Evolutionary conservation across 2,113 vertebrate species (phyloP), one percentile per base, ranked within the genome.

Genomic region (Phylloscopus trochilus): DNA sequence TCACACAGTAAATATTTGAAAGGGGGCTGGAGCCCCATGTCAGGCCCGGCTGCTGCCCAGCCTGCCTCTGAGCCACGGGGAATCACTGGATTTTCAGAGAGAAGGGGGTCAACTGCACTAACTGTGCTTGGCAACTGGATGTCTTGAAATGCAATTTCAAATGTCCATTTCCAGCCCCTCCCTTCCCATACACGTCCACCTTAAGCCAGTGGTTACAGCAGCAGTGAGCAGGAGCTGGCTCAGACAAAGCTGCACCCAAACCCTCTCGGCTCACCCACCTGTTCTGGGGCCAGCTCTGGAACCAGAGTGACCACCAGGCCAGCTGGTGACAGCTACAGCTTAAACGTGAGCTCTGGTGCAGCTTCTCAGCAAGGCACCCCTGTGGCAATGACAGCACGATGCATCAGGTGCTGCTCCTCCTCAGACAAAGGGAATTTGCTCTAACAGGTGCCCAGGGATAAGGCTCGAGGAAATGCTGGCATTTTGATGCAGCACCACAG

Each of bases 101-200:
- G 51, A 81, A 77, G 5, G 8, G 7, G 20, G 12, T 9, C 2
- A 4, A 26, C 17, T 67, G 44, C 41, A 55, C 13, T 3, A 49
- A 64, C n/a, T n/a, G 10, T 4, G 22, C 30, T 64, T 28, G 26
- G 33, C 43, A 87, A 78, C 21, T 19, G 41, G 47, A 41, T 4
- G 2, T 37, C 62, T 59, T 15, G 6, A 72, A 88, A 44, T 22
- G 27, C 19, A 11, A 24, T 51, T 58, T 55, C 39, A 35, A 31
- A 35, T 7, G 16, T 17, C 10, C 5, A 0, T 47, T 76, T 74
- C 39, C 77, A 92, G 55, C 47, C 77, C 10, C 26, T 72, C 31
- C 20, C 30, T 49, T 76, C 51, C 51, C n/a, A 21, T 3, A 23
- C 8, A 4, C 0, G 1, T 2, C n/a, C n/a, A n/a, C n/a, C n/a